Evolutionary conservation across 2,888 invertebrate species (phyloP), one percentile per base, ranked within the genome.

Genomic region (Anthophora plumipes): DNA sequence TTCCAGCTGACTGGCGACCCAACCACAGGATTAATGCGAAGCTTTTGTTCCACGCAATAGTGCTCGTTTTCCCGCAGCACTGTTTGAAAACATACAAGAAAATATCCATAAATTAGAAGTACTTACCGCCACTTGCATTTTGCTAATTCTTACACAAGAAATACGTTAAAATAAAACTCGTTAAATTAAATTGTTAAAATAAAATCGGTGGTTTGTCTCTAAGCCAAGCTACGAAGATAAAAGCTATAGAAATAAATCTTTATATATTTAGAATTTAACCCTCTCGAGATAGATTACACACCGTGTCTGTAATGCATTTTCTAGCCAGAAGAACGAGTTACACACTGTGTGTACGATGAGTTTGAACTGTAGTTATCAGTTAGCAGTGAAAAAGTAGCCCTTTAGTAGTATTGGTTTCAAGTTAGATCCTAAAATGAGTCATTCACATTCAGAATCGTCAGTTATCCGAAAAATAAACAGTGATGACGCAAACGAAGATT

Each of bases 1-100:
- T 31, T 46, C 70, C 79, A 82, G 22, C 9, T 37, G 17, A 73
- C 60, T 11, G 83, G 54, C 14, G 76, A 50, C 12, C 55, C 79
- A 60, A 66, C 60, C 43, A 14, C 46, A 50, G 76, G 64, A 46
- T 85, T 73, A 70, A 83, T 39, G 8, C 6, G 14, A 25, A 55
- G 8, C 46, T 68, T 72, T 50, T 79, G 59, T 20, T 71, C n/a
- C 43, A 20, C 52, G 25, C 41, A 63, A 59, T 69, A 46, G 9
- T 68, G 46, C 20, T 54, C 60, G 4, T 41, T 55, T 41, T 57
- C 11, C 31, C 46, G 64, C 5, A 57, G 8, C 12, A 8, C 82
- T 85, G 60, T 43, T 67, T 3, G 11, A 74, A 74, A 66, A 71
- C 37, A 52, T 9, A 11, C 25, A 54, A 66, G 68, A 72, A 48